phyloP scores from a whole-genome alignment of 2,888 invertebrate species.

The Melikaiella ostensackeni region DNA sequence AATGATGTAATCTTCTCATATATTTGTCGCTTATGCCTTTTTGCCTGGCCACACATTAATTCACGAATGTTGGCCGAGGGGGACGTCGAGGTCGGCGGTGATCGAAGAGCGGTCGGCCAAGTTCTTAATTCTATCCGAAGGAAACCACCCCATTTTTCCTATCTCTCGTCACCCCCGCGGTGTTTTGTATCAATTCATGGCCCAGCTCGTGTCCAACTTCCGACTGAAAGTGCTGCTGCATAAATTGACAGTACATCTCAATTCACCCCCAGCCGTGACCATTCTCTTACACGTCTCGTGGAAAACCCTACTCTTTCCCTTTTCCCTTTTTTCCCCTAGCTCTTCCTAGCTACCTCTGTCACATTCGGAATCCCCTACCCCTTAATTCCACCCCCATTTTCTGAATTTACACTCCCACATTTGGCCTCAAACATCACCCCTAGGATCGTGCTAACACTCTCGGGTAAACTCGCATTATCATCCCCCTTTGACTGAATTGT shows the following conservation, averaged over 20 bases:
- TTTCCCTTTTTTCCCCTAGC: background rate
- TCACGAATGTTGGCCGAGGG: background rate
- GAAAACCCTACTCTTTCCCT: constrained; percentile 23
- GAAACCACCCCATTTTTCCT: constrained; percentile 41
- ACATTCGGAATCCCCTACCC: background rate
- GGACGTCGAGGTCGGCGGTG: background rate
- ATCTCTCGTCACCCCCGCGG: constrained; percentile 45
- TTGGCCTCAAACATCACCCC: constrained; percentile 31
- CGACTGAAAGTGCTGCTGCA: constrained; percentile 69
- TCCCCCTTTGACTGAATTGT: constrained; percentile 22
- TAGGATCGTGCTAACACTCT: constrained; percentile 31
- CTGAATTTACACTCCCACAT: constrained; percentile 34
- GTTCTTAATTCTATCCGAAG: constrained; percentile 38
- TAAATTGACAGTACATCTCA: constrained; percentile 74
- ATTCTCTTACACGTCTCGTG: constrained; percentile 63
- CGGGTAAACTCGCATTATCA: constrained; percentile 38
- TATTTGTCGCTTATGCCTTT: background rate
- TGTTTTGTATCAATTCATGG: constrained; percentile 58
- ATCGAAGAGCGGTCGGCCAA: constrained; percentile 9
- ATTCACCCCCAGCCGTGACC: constrained; percentile 70
- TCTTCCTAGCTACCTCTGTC: constrained; percentile 17
- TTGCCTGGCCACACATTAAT: background rate
- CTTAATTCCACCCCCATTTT: background rate
- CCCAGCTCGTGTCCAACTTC: constrained; percentile 59
- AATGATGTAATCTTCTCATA: too few species aligned